Evolutionary conservation across 2,113 vertebrate genomes (phyloP), one percentile per base, ranked within the genome.

Genomic region (Regulus satrapa): DNA sequence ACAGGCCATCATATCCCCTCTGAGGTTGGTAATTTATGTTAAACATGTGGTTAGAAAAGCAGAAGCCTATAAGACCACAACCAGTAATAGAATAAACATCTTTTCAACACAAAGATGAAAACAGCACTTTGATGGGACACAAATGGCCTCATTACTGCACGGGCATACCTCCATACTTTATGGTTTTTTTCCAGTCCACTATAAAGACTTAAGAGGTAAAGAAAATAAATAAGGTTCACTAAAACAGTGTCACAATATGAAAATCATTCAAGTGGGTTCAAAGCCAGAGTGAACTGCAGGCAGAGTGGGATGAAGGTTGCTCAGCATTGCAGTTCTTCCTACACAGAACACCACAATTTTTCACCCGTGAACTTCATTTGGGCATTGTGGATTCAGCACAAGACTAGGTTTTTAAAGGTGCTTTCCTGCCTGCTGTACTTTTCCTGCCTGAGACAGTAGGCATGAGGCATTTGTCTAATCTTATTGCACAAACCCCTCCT

Each of bases 41-140:
- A 89, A 90, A 79, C 62, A 83, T 5, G 23, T n/a, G 45, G 58
- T 56, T 74, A 82, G 79, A 68, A 67, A 80, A 62, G 56, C 21
- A 66, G 56, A 67, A 34, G 38, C 17, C 59, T 54, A 1, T 48
- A 77, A 87, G 64, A 23, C 55, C 46, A 74, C 34, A 80, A 59
- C 9, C 56, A 93, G 34, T 28, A 67, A 63, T 0, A 69, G n/a
- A 90, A 91, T 36, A 86, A 84, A 91, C 38, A 46, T 28, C 38
- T 89, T 91, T 91, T 91, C 51, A 49, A 38, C 31, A 31, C 25
- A 66, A 86, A 64, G n/a, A 49, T 36, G n/a, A 90, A 86, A 80
- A 41, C 29, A 54, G 51, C 34, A 25, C 34, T 75, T 66, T 34
- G 59, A 69, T 51, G 43, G 43, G 51, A 58, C 74, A 80, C 41